These are phyloP conservation scores for Lepus europaeus DNA, from an alignment of 2,113 vertebrate species.

Conservation along the genomic window DNA sequence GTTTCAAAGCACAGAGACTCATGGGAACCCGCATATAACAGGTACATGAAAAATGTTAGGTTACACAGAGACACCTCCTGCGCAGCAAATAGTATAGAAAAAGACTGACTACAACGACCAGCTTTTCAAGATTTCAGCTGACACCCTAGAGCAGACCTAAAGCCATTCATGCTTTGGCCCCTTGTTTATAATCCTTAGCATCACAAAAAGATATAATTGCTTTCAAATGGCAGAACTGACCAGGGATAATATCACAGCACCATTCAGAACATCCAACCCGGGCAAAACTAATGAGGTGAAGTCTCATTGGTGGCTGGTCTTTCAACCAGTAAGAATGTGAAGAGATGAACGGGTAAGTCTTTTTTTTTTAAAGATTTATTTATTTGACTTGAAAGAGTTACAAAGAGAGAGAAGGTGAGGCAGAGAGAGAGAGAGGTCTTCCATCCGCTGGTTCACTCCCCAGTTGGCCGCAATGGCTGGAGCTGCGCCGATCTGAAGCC, in stretches of 20 bases:
- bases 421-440: no score
- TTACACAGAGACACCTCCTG: background rate
- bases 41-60: background rate
- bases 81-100: background rate
- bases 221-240: background rate
- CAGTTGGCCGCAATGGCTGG: no score
- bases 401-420: no score
- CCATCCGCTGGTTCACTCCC: no score
- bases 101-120: background rate
- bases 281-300: slow-evolving; percentile 14
- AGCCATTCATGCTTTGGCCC: background rate
- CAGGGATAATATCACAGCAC: background rate
- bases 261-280: background rate
- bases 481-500: no score
- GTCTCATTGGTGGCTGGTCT: background rate
- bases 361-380: background rate
- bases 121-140: background rate
- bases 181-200: slow-evolving; percentile 11
- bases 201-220: background rate
- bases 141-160: background rate
- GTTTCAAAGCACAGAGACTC: background rate
- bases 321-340: background rate
- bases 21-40: background rate
- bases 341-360: background rate
- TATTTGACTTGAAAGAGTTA: no score